Percentiles rank a stretch among this genome's conserved stretches.
phyloP scores from a whole-genome alignment of 1,140 invertebrate species.

The Apis florea region DNA sequence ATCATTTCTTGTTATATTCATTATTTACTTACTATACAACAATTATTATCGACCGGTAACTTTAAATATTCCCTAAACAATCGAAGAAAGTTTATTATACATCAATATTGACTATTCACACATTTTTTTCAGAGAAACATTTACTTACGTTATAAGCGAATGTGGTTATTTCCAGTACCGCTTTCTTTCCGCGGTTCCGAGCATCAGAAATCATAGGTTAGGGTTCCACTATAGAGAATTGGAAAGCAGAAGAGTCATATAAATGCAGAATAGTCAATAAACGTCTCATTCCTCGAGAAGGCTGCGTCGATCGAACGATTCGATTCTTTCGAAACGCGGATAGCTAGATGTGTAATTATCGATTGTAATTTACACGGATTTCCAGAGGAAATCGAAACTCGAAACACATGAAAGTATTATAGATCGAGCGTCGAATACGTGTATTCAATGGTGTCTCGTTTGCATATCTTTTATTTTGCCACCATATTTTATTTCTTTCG shows the following conservation, averaged over 20 bases:
- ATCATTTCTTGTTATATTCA: too few relatives aligned
- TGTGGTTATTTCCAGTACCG: not conserved
- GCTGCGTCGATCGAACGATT: not conserved
- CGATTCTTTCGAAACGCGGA: slow-evolving; percentile 13
- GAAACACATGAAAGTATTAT: slow-evolving; percentile 69
- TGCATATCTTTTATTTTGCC: not conserved
- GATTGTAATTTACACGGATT: slow-evolving; percentile 42
- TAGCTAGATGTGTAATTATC: slow-evolving; percentile 46
- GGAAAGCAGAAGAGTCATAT: not conserved
- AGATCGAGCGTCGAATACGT: slow-evolving; percentile 55
- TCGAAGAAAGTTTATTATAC: not conserved
- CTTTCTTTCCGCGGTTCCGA: not conserved
- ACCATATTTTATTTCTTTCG: not conserved
- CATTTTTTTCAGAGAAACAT: not conserved
- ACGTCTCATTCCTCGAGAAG: slow-evolving; percentile 24
- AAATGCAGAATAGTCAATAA: too few relatives aligned
- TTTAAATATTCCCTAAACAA: not conserved
- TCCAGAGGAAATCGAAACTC: slow-evolving; percentile 52
- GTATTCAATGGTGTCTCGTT: slow-evolving; percentile 29
- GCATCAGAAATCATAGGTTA: not conserved
- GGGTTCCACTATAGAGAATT: too few relatives aligned
- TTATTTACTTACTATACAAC: not conserved
- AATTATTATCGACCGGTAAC: not conserved
- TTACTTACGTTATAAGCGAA: not conserved
- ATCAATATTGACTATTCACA: not conserved